Evolutionary conservation across 2,888 invertebrate genomes (phyloP), one percentile per base, ranked within the genome.

Genomic region (Serripes groenlandicus): DNA sequence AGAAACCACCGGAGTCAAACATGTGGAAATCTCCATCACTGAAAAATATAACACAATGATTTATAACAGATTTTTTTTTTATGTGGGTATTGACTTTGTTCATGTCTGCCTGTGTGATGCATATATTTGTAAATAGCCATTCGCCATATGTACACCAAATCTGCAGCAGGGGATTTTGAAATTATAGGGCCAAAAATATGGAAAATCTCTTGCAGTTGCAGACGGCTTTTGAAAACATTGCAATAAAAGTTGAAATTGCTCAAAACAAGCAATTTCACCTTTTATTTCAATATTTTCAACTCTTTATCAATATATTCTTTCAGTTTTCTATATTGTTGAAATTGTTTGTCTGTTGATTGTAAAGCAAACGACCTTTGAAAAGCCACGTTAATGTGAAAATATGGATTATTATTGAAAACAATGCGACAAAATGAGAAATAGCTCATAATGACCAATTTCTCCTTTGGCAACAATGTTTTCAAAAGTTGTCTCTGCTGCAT

Each of bases 1-100:
- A 97, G 0, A 98, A 98, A 0, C 97, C 96, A 4, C 96, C 96
- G 0, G 98, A 98, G 87, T 96, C 97, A 95, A 98, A 99, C 98
- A 99, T 98, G 93, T 98, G 97, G 95, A 99, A 99, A 75, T 95
- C 94, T 26, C 92, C 91, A 79, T 94, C 94, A 70, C 94, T 94
- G 92, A 54, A 89, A 85, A 9, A 23, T 58, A 23, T 21, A 68
- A 32, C 7, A 23, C 15, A 56, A 42, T 11, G 18, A 42, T 42
- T 42, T n/a, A n/a, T n/a, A n/a, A n/a, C n/a, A n/a, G n/a, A n/a
- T n/a, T n/a, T n/a, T n/a, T n/a, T n/a, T n/a, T n/a, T n/a, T n/a
- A n/a, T n/a, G n/a, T n/a, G n/a, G n/a, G n/a, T n/a, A n/a, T n/a
- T n/a, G n/a, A n/a, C n/a, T n/a, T n/a, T n/a, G n/a, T n/a, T n/a